A percentile compares a stretch with the other conserved stretches of the same genome.
These are phyloP conservation scores for Labeo catla DNA, from an alignment of 2,113 vertebrate genomes.

Conservation along the genomic window DNA sequence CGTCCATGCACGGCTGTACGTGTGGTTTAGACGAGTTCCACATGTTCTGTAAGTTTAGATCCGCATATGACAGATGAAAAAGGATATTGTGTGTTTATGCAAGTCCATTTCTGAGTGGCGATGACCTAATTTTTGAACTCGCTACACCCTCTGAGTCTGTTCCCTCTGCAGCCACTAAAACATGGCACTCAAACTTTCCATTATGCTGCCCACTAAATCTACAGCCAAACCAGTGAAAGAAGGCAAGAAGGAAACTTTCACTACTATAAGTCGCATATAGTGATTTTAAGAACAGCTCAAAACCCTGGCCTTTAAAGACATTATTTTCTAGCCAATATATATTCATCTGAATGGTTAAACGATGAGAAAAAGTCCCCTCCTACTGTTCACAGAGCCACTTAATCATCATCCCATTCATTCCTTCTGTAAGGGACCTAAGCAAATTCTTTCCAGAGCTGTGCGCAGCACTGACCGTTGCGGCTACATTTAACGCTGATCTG, in stretches of 20 bases:
- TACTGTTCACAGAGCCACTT: neutral
- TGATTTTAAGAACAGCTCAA: neutral
- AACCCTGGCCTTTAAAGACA: neutral
- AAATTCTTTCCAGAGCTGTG: slow-evolving; percentile 34
- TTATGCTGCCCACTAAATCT: slow-evolving; percentile 15
- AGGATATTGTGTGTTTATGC: neutral
- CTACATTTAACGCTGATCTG: neutral
- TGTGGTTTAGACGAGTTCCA: neutral
- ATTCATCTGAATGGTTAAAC: neutral
- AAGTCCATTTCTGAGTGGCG: neutral
- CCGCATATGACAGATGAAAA: neutral
- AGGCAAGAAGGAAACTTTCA: neutral
- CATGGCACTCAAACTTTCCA: slow-evolving; percentile 53
- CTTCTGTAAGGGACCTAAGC: slow-evolving; percentile 28
- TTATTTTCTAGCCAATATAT: neutral
- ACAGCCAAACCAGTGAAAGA: slow-evolving; percentile 1
- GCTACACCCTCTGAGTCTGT: slow-evolving; percentile 37
- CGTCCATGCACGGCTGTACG: neutral
- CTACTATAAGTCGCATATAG: neutral
- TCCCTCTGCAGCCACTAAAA: slow-evolving; percentile 15
- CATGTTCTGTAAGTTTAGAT: neutral
- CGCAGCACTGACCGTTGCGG: neutral
- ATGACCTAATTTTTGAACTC: slow-evolving; percentile 52
- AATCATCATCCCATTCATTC: slow-evolving; percentile 31
- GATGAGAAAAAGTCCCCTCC: neutral